Evolutionary conservation across 2,113 vertebrate species (phyloP).

Genomic region (Channa argus): DNA sequence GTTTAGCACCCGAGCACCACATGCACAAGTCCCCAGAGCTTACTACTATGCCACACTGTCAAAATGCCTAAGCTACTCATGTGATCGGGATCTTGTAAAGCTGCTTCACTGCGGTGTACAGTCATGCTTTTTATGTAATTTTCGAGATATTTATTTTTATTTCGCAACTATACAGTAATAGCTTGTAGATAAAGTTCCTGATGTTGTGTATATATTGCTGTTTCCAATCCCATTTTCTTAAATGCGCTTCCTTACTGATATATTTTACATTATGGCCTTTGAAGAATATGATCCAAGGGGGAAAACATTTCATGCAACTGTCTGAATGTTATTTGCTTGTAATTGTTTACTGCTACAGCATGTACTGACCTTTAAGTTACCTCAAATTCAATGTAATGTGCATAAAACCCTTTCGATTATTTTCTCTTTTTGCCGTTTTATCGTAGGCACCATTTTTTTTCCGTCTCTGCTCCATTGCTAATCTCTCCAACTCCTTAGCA

Average conservation of each 20-base stretch:
- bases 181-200: slow-evolving; percentile 30
- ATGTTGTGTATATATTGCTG: slow-evolving; percentile 2
- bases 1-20: slow-evolving; percentile 49
- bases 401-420: slow-evolving; percentile 17
- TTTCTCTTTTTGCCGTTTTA: slow-evolving; percentile 33
- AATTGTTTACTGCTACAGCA: slow-evolving; percentile 3
- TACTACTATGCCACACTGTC: slow-evolving; percentile 50
- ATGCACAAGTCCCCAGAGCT: slow-evolving; percentile 46
- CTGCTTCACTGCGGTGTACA: slow-evolving; percentile 32
- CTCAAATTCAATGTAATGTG: slow-evolving; percentile 11
- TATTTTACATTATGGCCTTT: not conserved
- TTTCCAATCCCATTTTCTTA: slow-evolving; percentile 5
- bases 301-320: slow-evolving; percentile 8
- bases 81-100: slow-evolving; percentile 60
- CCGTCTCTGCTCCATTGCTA: slow-evolving; percentile 68
- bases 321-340: slow-evolving; percentile 7
- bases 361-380: slow-evolving; percentile 14
- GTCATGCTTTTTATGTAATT: slow-evolving; percentile 7
- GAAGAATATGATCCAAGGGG: not conserved
- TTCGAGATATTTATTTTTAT: not conserved
- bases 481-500: slow-evolving; percentile 77
- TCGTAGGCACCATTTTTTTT: slow-evolving; percentile 56
- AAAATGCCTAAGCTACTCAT: slow-evolving; percentile 54
- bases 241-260: slow-evolving; percentile 8
- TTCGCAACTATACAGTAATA: slow-evolving; percentile 21